Base-by-base conservation (phyloP, 2,113 vertebrate genomes). In the Geococcyx californianus region DNA sequence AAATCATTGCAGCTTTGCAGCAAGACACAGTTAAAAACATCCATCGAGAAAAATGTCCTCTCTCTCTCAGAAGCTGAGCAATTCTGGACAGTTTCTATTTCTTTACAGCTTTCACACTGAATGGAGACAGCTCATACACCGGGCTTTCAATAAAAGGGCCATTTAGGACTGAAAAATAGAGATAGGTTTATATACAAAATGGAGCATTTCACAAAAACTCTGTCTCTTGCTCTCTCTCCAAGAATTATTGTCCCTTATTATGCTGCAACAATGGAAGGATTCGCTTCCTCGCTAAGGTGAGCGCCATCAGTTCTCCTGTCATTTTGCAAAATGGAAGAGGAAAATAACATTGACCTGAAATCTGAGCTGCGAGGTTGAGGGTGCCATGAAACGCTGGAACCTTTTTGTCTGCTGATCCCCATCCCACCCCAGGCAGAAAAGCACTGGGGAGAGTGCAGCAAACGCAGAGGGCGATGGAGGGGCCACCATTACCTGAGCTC, bases 201-300 rank as follows among this genome's bases (percentile, higher is more conserved):
- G 79, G 80, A 94, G 82, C 79, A n/a, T 88, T 93, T 94, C 92
- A 93, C 94, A 94, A 69, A 88, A 95, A 56, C 66, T 75, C 87
- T 36, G 36, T 29, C 79, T 67, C 62, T 45, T 10, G 0, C 94
- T 91, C 89, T 10, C 83, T 90, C 92, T 75, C 73, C 17, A 25
- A 81, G 90, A 93, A 94, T 95, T 94, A 93, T 93, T 83, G 92
- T 94, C 92, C 81, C 73, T 88, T 92, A 93, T 96, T 96, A 88
- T 93, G 15, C 72, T 5, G 79, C 90, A 56, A 90, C 94, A 96
- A 93, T 75, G 68, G 93, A 12, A 86, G 84, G 89, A 91, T 68
- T 87, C n/a, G 4, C 89, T 66, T 67, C 87, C 82, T 73, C 21
- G 24, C 94, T 13, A 36, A 95, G 95, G 95, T 87, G 94, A 96